Conservation (phyloP, 2,888 invertebrate genomes). For the Chymomyza procnemis region DNA sequence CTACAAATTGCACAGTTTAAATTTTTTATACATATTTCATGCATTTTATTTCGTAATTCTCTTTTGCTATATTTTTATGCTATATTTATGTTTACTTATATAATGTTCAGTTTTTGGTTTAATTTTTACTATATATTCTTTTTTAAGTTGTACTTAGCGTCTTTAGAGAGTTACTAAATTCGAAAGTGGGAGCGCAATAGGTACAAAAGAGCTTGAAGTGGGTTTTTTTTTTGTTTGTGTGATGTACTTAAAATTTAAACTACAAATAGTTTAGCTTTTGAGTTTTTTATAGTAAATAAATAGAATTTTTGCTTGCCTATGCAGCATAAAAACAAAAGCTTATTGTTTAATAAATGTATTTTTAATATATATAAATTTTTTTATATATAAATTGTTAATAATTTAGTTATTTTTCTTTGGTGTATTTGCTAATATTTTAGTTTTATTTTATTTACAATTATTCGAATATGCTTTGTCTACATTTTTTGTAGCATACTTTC, state of each 20-base stretch:
- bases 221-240: constrained; percentile 10
- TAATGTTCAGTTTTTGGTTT: constrained; percentile 9
- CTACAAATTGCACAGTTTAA: constrained; percentile 6
- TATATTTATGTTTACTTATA: constrained; percentile 2
- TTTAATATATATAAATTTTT: constrained; percentile 1
- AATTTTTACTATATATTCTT: constrained; percentile 14
- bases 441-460: constrained; percentile 36
- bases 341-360: constrained; percentile 12
- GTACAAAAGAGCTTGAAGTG: constrained; percentile 60
- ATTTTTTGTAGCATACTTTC: constrained; percentile 1
- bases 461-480: constrained; percentile 1
- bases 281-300: not conserved
- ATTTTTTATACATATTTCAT: constrained; percentile 11
- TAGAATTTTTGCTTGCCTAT: not conserved
- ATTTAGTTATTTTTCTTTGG: constrained; percentile 25
- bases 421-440: constrained; percentile 6
- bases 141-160: constrained; percentile 57
- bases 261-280: not conserved
- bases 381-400: constrained; percentile 14
- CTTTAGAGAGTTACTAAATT: constrained; percentile 55
- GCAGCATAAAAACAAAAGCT: too few relatives aligned
- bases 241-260: not conserved
- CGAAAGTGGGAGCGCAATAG: constrained; percentile 67
- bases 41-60: constrained; percentile 16
- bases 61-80: constrained; percentile 13